Evolutionary conservation across 2,797 vertebrate species (phyloP).

Genomic region (Sebastes ruberrimus): DNA sequence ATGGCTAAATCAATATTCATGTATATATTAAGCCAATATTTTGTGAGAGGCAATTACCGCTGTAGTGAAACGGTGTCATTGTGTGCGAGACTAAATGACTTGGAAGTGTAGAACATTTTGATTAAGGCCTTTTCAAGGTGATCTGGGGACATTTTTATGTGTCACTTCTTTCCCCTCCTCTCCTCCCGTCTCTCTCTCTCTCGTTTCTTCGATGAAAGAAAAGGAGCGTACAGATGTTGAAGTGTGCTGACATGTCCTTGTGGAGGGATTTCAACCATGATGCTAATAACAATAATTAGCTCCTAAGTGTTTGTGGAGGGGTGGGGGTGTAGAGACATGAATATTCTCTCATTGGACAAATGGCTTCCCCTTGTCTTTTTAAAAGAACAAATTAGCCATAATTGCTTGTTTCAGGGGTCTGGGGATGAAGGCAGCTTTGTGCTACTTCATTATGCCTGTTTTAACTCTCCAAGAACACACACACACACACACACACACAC

Average conservation of each 20-base stretch:
- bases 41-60: conserved; percentile 62
- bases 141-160: conserved; percentile 78
- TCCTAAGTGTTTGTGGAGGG: conserved; percentile 82
- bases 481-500: conserved; percentile 13
- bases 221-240: conserved; percentile 75
- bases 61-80: conserved; percentile 51
- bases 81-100: conserved; percentile 58
- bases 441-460: conserved; percentile 73
- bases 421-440: conserved; percentile 71
- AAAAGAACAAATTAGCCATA: conserved; percentile 83
- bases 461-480: conserved; percentile 43
- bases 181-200: conserved; percentile 16
- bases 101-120: conserved; percentile 65
- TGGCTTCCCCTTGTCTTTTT: conserved; percentile 75
- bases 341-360: conserved; percentile 84
- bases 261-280: conserved; percentile 86
- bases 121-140: conserved; percentile 84
- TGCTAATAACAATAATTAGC: conserved; percentile 89
- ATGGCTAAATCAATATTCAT: conserved; percentile 80
- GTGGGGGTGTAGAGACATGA: conserved; percentile 82
- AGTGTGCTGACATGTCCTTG: conserved; percentile 86
- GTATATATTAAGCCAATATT: conserved; percentile 59
- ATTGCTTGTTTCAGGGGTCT: conserved; percentile 81
- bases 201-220: conserved; percentile 53
- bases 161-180: conserved; percentile 60